phyloP scores from a whole-genome alignment of 2,888 invertebrate species.

The Chloroclysta siterata region DNA sequence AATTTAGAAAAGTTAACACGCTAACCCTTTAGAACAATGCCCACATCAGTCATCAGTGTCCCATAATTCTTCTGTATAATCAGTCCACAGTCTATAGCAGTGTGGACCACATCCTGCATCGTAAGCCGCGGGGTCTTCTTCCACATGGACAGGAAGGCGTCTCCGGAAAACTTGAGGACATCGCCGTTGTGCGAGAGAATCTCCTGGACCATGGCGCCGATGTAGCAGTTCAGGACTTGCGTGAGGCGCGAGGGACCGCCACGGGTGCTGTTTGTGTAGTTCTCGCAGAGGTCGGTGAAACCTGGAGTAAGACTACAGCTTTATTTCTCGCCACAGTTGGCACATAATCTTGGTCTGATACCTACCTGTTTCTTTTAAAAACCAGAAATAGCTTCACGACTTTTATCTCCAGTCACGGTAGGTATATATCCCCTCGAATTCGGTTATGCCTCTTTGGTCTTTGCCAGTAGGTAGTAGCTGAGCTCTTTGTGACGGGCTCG shows the following conservation, averaged over 20 bases:
- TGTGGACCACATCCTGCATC: slow-evolving; percentile 86
- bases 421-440: too few relatives aligned
- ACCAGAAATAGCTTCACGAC: too few relatives aligned
- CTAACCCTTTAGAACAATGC: slow-evolving; percentile 84
- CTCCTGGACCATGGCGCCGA: slow-evolving; percentile 89
- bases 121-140: slow-evolving; percentile 80
- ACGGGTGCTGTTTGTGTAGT: slow-evolving; percentile 86
- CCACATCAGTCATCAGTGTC: slow-evolving; percentile 85
- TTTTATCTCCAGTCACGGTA: too few relatives aligned
- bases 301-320: slow-evolving; percentile 74
- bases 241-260: slow-evolving; percentile 89
- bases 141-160: slow-evolving; percentile 88
- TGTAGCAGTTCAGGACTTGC: slow-evolving; percentile 88
- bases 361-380: too few relatives aligned
- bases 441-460: too few relatives aligned
- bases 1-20: not conserved
- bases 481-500: too few relatives aligned
- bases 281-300: slow-evolving; percentile 87
- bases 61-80: slow-evolving; percentile 88
- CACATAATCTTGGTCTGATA: too few relatives aligned
- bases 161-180: slow-evolving; percentile 88
- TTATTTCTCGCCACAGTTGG: too few relatives aligned
- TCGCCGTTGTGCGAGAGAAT: slow-evolving; percentile 87
- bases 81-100: slow-evolving; percentile 88
- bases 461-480: too few relatives aligned